These are phyloP conservation scores for Enteromius thamalakanensis DNA, from an alignment of 2,797 vertebrate species.

Conservation along the genomic window DNA sequence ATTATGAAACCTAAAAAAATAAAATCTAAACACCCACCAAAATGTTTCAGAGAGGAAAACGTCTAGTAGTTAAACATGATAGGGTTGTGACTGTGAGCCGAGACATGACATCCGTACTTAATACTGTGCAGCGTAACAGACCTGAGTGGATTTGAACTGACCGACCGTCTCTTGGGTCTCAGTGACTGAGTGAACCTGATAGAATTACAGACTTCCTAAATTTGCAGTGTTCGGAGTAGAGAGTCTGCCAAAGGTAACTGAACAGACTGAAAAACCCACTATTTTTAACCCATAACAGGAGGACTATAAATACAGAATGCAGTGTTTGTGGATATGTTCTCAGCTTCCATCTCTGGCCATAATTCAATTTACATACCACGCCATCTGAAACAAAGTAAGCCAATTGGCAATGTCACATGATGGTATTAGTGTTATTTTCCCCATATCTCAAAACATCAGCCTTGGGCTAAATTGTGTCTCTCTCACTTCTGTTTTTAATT, in stretches of 20 bases:
- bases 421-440: slow-evolving; percentile 7
- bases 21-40: neutral
- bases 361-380: neutral
- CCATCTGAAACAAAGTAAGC: slow-evolving; percentile 11
- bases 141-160: slow-evolving; percentile 6
- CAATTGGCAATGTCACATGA: slow-evolving; percentile 2
- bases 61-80: slow-evolving; percentile 26
- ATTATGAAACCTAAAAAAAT: neutral
- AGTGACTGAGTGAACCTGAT: slow-evolving; percentile 35
- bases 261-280: slow-evolving; percentile 10
- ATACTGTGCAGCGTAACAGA: slow-evolving; percentile 30
- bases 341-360: slow-evolving; percentile 9
- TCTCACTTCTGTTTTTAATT: slow-evolving; percentile 32
- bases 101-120: slow-evolving; percentile 22
- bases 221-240: slow-evolving; percentile 13
- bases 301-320: slow-evolving; percentile 3
- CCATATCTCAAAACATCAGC: slow-evolving; percentile 23
- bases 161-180: neutral
- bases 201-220: slow-evolving; percentile 43
- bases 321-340: slow-evolving; percentile 3
- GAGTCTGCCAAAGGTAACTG: slow-evolving; percentile 15
- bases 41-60: neutral
- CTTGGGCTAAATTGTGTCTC: slow-evolving; percentile 1
- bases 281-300: slow-evolving; percentile 9
- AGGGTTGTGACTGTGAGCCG: slow-evolving; percentile 9